phyloP scores from a whole-genome alignment of 2,888 invertebrate genomes.

The Amphiduros pacificus region DNA sequence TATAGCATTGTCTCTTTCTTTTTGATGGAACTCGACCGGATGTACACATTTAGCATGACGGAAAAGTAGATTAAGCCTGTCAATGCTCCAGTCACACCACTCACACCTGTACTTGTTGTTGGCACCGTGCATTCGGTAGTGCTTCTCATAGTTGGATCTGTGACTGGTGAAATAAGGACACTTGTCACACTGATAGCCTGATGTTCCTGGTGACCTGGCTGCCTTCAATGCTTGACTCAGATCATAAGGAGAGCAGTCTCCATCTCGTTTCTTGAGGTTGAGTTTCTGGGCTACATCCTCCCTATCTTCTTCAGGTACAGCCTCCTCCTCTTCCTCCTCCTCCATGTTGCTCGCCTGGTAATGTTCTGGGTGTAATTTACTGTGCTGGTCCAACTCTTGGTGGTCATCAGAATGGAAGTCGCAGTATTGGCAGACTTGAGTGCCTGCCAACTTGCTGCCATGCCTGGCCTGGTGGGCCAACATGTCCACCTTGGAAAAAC shows the following conservation, averaged over 20 bases:
- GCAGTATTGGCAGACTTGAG: constrained; percentile 41
- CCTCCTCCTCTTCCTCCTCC: constrained; percentile 33
- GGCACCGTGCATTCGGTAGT: not conserved
- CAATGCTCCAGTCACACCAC: not conserved
- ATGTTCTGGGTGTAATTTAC: constrained; percentile 40
- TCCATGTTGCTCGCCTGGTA: constrained; percentile 37
- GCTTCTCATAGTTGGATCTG: not conserved
- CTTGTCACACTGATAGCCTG: constrained; percentile 22
- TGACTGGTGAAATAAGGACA: not conserved
- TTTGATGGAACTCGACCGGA: too few relatives aligned
- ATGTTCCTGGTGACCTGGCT: not conserved
- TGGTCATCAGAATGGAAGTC: constrained; percentile 42
- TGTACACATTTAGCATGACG: not conserved
- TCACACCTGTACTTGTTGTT: not conserved
- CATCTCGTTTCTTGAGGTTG: not conserved
- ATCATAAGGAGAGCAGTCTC: too few relatives aligned
- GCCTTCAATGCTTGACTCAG: not conserved
- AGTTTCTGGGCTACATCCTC: not conserved
- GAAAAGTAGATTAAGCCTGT: not conserved
- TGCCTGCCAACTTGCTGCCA: constrained; percentile 17
- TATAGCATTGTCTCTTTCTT: too few relatives aligned
- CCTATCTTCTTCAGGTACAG: not conserved
- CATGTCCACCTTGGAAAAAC: constrained; percentile 32
- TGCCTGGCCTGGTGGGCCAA: constrained; percentile 43
- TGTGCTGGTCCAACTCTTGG: constrained; percentile 43